phyloP scores from a whole-genome alignment of 2,797 vertebrate species.

The Premnoplex brunnescens region DNA sequence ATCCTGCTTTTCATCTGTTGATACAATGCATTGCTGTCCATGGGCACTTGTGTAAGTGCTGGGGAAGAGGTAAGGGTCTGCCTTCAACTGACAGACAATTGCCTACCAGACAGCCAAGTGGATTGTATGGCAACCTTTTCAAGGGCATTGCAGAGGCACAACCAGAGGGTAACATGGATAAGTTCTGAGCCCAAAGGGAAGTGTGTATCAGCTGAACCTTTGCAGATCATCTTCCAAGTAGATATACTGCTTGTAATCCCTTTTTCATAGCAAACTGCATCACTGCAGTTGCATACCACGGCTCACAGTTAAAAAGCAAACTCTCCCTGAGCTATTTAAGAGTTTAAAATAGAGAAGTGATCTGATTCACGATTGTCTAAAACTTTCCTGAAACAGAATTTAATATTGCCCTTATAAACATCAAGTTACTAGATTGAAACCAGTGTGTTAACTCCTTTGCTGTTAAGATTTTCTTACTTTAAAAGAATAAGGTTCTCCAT shows the following conservation, averaged over 20 bases:
- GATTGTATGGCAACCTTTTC: neutral
- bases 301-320: neutral
- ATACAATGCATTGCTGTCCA: neutral
- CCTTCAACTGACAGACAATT: neutral
- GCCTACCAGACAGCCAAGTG: neutral
- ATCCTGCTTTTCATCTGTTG: neutral
- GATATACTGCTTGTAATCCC: neutral
- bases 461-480: neutral
- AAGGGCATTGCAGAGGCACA: neutral
- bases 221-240: neutral
- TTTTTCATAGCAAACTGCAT: neutral
- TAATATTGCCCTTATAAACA: neutral
- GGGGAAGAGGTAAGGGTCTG: neutral
- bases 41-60: neutral
- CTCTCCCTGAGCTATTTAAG: neutral
- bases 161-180: neutral
- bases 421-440: neutral
- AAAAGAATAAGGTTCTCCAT: neutral
- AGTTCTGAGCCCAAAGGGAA: neutral
- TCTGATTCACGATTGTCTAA: neutral
- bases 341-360: neutral
- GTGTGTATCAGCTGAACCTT: neutral
- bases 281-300: neutral
- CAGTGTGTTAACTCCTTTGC: neutral
- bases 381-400: slow-evolving; percentile 8